Conservation (phyloP, 2,113 vertebrate species). For the Alectura lathami region DNA sequence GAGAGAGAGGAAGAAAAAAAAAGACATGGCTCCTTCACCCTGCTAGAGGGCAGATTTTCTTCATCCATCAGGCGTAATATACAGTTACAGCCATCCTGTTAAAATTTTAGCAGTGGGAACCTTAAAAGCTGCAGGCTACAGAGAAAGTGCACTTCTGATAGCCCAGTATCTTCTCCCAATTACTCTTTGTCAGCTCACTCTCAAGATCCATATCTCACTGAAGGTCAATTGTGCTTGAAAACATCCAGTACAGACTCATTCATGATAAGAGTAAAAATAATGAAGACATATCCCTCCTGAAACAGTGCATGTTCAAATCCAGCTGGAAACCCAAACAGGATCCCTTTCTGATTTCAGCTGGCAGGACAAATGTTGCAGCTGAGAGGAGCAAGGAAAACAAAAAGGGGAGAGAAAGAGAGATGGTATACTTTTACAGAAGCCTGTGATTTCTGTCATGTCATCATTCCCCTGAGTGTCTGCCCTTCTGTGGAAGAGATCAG, state of each 20-base stretch:
- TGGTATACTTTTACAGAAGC: background rate
- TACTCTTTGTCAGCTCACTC: constrained; percentile 61
- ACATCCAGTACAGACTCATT: constrained; percentile 55
- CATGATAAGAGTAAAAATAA: constrained; percentile 45
- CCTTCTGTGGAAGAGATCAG: background rate
- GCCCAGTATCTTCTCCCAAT: constrained; percentile 47
- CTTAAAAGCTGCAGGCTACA: constrained; percentile 59
- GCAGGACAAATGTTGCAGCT: constrained; percentile 11
- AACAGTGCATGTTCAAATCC: background rate
- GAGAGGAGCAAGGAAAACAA: constrained; percentile 4
- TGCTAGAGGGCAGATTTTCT: constrained; percentile 11
- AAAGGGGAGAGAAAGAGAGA: background rate
- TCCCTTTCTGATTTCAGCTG: background rate
- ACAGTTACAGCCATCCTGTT: constrained; percentile 33
- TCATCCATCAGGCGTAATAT: constrained; percentile 24
- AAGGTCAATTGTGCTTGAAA: constrained; percentile 64
- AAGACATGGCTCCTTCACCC: background rate
- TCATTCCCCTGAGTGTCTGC: background rate
- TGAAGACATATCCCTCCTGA: background rate
- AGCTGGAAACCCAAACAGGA: constrained; percentile 12
- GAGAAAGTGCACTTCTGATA: constrained; percentile 27
- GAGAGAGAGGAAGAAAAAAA: background rate
- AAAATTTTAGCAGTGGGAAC: constrained; percentile 48
- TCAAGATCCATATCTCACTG: constrained; percentile 41
- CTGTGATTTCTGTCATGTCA: background rate